Evolutionary conservation across 2,888 invertebrate genomes (phyloP).

Genomic region (Euclidia mi): DNA sequence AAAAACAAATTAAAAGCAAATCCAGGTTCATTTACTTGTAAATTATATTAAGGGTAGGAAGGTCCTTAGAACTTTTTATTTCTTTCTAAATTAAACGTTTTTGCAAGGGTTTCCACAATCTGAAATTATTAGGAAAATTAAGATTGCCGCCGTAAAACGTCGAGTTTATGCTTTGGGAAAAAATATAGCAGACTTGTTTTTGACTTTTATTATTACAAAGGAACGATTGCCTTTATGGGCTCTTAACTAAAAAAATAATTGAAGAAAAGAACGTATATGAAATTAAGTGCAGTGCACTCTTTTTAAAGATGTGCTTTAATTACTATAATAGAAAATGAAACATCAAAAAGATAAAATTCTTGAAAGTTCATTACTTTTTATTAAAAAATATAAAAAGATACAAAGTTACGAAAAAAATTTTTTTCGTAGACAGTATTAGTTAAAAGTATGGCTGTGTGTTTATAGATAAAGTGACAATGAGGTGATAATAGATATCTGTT

Average conservation of each 20-base stretch:
- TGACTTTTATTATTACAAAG: slow-evolving; percentile 20
- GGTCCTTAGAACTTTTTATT: slow-evolving; percentile 33
- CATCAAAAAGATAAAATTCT: too few species aligned
- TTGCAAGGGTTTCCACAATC: slow-evolving; percentile 44
- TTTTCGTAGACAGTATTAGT: too few species aligned
- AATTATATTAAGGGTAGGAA: slow-evolving; percentile 40
- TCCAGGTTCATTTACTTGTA: slow-evolving; percentile 37
- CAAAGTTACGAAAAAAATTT: too few species aligned
- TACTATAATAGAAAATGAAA: too few species aligned
- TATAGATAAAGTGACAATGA: too few species aligned
- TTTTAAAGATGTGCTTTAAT: too few species aligned
- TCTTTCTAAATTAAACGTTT: slow-evolving; percentile 32
- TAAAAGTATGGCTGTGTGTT: too few species aligned
- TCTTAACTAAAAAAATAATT: slow-evolving; percentile 24
- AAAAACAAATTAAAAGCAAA: slow-evolving; percentile 42
- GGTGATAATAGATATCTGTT: too few species aligned
- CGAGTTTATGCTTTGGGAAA: slow-evolving; percentile 37
- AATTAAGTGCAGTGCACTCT: background rate
- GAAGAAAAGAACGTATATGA: background rate
- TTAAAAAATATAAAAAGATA: too few species aligned
- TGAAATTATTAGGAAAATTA: slow-evolving; percentile 61
- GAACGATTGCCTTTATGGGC: slow-evolving; percentile 19
- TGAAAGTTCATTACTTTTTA: too few species aligned
- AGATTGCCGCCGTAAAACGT: slow-evolving; percentile 50
- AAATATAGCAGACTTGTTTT: slow-evolving; percentile 19